Evolutionary conservation across 2,797 vertebrate species (phyloP).

Genomic region (Cossypha heuglini): DNA sequence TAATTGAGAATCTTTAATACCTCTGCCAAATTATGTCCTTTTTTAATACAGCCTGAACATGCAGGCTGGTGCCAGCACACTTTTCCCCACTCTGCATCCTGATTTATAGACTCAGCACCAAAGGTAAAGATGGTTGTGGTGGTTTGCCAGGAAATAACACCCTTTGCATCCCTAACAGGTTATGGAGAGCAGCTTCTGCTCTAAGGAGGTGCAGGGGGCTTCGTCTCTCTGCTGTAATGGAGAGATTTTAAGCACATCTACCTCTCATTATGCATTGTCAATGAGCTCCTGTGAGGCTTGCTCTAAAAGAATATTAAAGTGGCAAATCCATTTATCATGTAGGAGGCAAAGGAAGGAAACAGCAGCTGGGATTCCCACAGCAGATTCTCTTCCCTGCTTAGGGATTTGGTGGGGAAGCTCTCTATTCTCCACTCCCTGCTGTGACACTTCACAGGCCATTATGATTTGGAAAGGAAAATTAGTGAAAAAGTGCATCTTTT

Average conservation of each 20-base stretch:
- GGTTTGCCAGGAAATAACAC: background rate
- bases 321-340: background rate
- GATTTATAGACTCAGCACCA: background rate
- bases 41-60: background rate
- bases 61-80: background rate
- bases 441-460: background rate
- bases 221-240: background rate
- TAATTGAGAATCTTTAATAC: background rate
- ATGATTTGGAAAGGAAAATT: background rate
- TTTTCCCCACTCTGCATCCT: background rate
- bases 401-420: background rate
- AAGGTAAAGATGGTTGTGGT: background rate
- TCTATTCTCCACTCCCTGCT: background rate
- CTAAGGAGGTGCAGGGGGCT: background rate
- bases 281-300: background rate
- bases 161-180: background rate
- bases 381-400: background rate
- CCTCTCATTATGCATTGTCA: background rate
- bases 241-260: background rate
- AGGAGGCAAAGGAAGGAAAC: background rate
- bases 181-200: background rate
- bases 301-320: background rate
- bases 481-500: background rate
- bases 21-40: background rate
- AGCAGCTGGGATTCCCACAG: background rate